phyloP scores from a whole-genome alignment of 2,888 invertebrate species.

The Osedax frankpressi region DNA sequence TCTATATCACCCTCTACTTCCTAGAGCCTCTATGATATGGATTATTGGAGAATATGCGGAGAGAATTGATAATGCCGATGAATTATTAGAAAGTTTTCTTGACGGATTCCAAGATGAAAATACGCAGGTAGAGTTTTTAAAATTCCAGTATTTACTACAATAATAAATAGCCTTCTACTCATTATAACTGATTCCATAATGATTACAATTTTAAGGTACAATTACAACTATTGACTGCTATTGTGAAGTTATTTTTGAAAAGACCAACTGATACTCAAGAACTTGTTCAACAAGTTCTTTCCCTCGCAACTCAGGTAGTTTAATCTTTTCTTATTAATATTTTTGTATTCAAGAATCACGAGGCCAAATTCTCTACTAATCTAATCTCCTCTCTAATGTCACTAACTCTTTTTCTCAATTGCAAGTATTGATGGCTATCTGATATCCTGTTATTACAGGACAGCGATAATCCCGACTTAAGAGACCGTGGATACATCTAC shows the following conservation, averaged over 20 bases:
- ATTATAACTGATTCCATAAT: not conserved
- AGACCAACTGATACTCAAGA: slow-evolving; percentile 96
- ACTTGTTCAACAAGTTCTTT: slow-evolving; percentile 73
- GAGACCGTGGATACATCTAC: slow-evolving; percentile 97
- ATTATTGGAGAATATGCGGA: slow-evolving; percentile 91
- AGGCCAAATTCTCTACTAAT: too few relatives aligned
- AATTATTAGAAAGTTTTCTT: slow-evolving; percentile 85
- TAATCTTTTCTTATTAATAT: not conserved
- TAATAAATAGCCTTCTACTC: not conserved
- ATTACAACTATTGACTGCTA: slow-evolving; percentile 86
- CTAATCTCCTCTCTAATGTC: too few relatives aligned
- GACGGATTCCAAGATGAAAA: slow-evolving; percentile 96
- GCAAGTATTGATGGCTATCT: too few relatives aligned
- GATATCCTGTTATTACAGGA: slow-evolving; percentile 50
- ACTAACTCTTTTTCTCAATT: too few relatives aligned
- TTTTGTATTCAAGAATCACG: too few relatives aligned
- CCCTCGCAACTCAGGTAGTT: slow-evolving; percentile 48
- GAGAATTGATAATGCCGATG: slow-evolving; percentile 97
- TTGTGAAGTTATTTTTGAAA: slow-evolving; percentile 94
- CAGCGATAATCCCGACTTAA: slow-evolving; percentile 92
- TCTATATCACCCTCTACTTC: too few relatives aligned
- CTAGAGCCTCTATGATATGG: slow-evolving; percentile 82
- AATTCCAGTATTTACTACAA: not conserved
- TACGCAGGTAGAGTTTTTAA: slow-evolving; percentile 58
- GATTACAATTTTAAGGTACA: slow-evolving; percentile 51